Evolutionary conservation across 2,888 invertebrate species (phyloP), one percentile per base, ranked within the genome.

Genomic region (Mycalesis mineus): DNA sequence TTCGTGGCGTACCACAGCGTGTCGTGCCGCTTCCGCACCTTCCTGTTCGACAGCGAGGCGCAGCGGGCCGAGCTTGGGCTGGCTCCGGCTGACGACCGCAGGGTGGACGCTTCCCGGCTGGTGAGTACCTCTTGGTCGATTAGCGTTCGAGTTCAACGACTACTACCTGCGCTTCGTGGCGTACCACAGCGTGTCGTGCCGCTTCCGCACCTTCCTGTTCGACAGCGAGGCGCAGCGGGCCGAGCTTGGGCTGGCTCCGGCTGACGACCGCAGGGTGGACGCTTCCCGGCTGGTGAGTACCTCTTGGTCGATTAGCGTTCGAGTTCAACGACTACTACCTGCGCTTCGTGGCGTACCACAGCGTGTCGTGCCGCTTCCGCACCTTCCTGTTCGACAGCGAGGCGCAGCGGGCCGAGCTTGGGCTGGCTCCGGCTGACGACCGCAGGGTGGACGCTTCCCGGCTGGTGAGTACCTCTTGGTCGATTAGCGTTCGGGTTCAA

Each of bases 401-500:
- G 81, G 92, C 95, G 67, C 98, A 98, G 78, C 90, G 98, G 17
- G 95, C 95, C 0, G 97, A 97, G 80, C 92, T 95, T 62, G 96
- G 97, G 9, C 94, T 97, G 60, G 94, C 96, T 15, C 95, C 95
- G 0, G 94, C 95, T 0, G 96, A 96, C 79, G 96, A 96, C 77
- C 95, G 95, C 73, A 88, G 96, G 0, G 94, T 75, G 0, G 88
- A 87, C 55, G 81, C 82, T 14, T 77, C 69, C 31, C 92, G 64
- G 11, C 72, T 88, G 57, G 63, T 64, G 7, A 37, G 57, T 7
- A 7, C n/a, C n/a, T n/a, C n/a, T n/a, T n/a, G n/a, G n/a, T 79
- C 98, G 98, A 0, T 89, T 97, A 72, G 97, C 98, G 41, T 99
- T 99, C 84, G n/a, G 99, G 89, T 99, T 98, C 89, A 99, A 98